Evolutionary conservation across 2,113 vertebrate species (phyloP).

Genomic region (Sterna hirundo): DNA sequence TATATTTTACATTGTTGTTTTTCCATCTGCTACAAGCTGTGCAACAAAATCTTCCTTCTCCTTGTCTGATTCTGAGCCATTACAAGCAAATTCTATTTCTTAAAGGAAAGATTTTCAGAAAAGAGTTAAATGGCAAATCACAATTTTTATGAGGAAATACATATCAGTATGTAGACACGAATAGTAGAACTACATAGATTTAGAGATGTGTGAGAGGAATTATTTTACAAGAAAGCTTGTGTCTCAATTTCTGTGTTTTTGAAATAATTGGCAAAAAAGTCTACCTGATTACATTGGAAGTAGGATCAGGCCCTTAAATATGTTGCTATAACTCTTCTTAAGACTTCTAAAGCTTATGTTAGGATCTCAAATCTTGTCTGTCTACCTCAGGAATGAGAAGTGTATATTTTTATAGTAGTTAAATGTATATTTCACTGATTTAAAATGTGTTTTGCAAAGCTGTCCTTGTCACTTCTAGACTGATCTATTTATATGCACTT

Average conservation of each 20-base stretch:
- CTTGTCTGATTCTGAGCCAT: background rate
- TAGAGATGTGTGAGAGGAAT: background rate
- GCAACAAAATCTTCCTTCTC: background rate
- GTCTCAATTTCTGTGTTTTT: background rate
- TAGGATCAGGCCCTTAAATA: background rate
- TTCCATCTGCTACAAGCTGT: background rate
- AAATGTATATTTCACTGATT: constrained; percentile 38
- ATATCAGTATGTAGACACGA: background rate
- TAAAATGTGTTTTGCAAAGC: constrained; percentile 51
- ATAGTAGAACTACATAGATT: background rate
- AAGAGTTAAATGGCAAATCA: background rate
- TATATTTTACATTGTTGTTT: background rate
- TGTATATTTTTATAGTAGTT: constrained; percentile 43
- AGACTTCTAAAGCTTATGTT: background rate
- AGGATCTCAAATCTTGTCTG: constrained; percentile 20
- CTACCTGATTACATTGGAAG: background rate
- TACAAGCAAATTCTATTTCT: background rate
- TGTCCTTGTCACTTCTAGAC: background rate
- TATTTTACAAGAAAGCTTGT: background rate
- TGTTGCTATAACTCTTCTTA: constrained; percentile 45
- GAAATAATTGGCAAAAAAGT: background rate
- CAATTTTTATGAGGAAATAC: background rate
- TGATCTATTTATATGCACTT: constrained; percentile 50
- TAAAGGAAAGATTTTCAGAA: background rate
- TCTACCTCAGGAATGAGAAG: constrained; percentile 34